These are phyloP conservation scores for Hormaphis cornu DNA, from an alignment of 1,140 invertebrate species.

Conservation along the genomic window DNA sequence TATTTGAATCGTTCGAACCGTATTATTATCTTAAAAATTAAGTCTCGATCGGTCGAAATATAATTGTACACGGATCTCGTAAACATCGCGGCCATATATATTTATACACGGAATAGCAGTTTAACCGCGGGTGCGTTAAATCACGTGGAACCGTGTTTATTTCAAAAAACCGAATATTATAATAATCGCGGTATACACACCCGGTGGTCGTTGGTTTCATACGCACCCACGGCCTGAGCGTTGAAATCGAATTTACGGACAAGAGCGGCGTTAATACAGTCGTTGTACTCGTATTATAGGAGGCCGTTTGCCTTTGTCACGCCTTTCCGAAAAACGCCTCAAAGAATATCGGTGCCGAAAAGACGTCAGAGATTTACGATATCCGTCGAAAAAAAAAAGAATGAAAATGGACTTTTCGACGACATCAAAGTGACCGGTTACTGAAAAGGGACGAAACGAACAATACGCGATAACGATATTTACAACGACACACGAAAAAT, in stretches of 20 bases:
- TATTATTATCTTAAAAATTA: conserved; percentile 3
- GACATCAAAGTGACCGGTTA: background rate
- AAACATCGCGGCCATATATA: too few relatives aligned
- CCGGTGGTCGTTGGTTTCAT: background rate
- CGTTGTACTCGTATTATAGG: too few relatives aligned
- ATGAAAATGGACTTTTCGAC: background rate
- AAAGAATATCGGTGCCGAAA: background rate
- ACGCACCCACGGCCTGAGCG: background rate
- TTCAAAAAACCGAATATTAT: background rate
- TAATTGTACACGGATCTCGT: background rate
- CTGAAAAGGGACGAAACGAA: background rate
- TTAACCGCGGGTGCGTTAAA: background rate
- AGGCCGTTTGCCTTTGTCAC: too few relatives aligned
- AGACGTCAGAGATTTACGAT: background rate
- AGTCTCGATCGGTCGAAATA: background rate
- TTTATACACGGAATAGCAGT: background rate
- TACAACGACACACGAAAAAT: background rate
- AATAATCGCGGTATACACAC: background rate
- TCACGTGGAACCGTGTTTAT: background rate
- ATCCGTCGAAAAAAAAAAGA: background rate
- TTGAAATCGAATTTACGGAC: background rate
- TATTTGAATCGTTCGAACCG: background rate
- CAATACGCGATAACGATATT: background rate
- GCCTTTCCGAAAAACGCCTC: too few relatives aligned
- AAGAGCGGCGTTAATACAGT: too few relatives aligned